Base-by-base conservation (phyloP, 1,140 invertebrate genomes). In the Cotesia glomerata region DNA sequence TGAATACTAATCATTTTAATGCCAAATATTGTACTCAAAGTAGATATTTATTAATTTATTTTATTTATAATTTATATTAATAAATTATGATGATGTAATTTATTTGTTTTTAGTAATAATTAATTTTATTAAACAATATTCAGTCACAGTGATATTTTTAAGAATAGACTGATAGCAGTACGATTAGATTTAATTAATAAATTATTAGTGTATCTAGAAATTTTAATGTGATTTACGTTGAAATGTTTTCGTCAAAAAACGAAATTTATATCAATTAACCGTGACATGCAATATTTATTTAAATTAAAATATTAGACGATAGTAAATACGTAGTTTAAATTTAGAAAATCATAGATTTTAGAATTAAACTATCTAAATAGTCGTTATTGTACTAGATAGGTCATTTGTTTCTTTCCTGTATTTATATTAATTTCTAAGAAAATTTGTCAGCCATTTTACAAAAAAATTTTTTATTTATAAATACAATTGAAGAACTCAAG, bases 81-180 rank as follows among this genome's bases (percentile, higher is more conserved):
- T 26, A 2, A 26, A 26, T 26, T 26, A 26, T 26, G 18, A 26
- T 26, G 18, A 26, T 26, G 18, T 26, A 26, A 26, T 54, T 54
- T 18, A 11, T 54, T 54, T 54, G 0, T 14, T n/a, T 56, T 39
- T 39, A 9, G 39, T 39, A 39, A 39, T 39, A 39, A 39, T 39
- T 39, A 39, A 39, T 39, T 39, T 56, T 56, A n/a, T 56, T 18
- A 56, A 56, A 18, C 7, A 5, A 11, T 36, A 72, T 80, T 77
- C 78, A 77, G 75, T 78, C 72, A 73, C 66, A 74, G 77, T 80
- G 79, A 80, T 78, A 78, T 79, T 76, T 76, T 79, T 79, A 74
- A 80, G 77, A 80, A 80, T 80, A 80, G 79, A 80, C 79, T 80
- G 79, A 80, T 80, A 80, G 77, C 51, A 69, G 79, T 80, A 69